Conservation (phyloP, 2,888 invertebrate species). For the Drosophila rubida region DNA sequence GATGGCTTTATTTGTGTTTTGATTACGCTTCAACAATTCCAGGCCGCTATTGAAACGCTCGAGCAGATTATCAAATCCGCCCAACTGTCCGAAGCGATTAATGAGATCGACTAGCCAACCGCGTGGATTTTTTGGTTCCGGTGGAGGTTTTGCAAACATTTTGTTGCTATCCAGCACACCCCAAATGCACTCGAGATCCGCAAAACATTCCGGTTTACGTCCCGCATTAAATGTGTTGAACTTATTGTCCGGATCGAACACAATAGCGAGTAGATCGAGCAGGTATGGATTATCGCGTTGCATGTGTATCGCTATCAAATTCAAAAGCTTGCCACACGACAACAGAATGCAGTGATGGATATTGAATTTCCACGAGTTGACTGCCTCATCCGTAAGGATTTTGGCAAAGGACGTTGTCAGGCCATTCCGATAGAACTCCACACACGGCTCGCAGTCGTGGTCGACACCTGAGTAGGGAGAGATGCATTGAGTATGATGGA, state of each 20-base stretch:
- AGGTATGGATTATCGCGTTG: constrained; percentile 95
- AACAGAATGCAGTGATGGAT: constrained; percentile 97
- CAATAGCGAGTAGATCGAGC: constrained; percentile 95
- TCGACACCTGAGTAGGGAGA: constrained; percentile 89
- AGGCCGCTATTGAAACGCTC: constrained; percentile 92
- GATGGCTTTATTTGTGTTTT: constrained; percentile 79
- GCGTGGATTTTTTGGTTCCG: constrained; percentile 93
- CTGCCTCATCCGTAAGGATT: constrained; percentile 98
- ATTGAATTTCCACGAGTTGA: constrained; percentile 98
- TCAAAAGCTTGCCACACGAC: constrained; percentile 96
- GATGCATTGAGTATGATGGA: not conserved
- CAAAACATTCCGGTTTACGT: constrained; percentile 83
- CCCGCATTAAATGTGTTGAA: constrained; percentile 86
- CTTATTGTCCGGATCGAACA: constrained; percentile 98
- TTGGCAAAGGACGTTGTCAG: constrained; percentile 97
- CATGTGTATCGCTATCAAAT: constrained; percentile 96
- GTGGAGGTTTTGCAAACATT: constrained; percentile 87
- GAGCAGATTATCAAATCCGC: constrained; percentile 94
- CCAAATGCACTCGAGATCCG: constrained; percentile 82
- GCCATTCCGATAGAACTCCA: constrained; percentile 97
- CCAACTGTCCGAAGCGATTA: constrained; percentile 95
- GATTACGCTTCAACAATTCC: constrained; percentile 86
- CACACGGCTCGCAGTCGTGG: constrained; percentile 94
- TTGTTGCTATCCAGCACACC: constrained; percentile 89
- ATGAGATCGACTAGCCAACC: constrained; percentile 99